Evolutionary conservation across 1,140 invertebrate genomes (phyloP).

Genomic region (Calliopsis andreniformis): DNA sequence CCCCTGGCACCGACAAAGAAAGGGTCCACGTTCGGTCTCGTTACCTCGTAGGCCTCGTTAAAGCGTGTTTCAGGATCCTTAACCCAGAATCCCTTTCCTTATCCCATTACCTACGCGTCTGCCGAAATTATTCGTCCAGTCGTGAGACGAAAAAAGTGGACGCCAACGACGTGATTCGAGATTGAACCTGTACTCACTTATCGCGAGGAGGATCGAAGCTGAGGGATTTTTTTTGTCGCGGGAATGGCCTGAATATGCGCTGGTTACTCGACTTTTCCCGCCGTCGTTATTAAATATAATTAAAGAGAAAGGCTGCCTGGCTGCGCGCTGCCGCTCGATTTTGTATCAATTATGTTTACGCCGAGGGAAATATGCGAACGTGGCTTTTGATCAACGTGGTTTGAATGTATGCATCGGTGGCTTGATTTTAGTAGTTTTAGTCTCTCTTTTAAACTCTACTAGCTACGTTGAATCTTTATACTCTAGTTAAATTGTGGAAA

Average conservation of each 20-base stretch:
- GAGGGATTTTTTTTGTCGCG: background rate
- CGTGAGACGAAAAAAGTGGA: background rate
- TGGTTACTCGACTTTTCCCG: conserved; percentile 1
- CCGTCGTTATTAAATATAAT: conserved; percentile 55
- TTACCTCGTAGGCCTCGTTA: conserved; percentile 41
- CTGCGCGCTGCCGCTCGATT: background rate
- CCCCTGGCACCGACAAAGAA: conserved; percentile 20
- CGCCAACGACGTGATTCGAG: background rate
- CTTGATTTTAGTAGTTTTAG: too few species aligned
- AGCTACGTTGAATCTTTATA: too few species aligned
- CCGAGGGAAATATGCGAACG: too few species aligned
- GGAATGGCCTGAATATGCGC: background rate
- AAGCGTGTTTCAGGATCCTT: conserved; percentile 34
- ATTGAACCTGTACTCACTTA: background rate
- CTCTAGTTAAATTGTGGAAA: too few species aligned
- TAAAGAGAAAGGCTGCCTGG: conserved; percentile 54
- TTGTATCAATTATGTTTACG: conserved; percentile 28
- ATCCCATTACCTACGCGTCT: background rate
- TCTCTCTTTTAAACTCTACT: too few species aligned
- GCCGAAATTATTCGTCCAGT: conserved; percentile 5
- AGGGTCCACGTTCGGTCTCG: conserved; percentile 25
- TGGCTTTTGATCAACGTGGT: too few species aligned
- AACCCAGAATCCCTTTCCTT: conserved; percentile 34
- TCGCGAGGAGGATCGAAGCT: conserved; percentile 16
- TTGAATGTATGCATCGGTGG: too few species aligned